Conservation (phyloP, 2,797 vertebrate species). For the Hipposideros larvatus region DNA sequence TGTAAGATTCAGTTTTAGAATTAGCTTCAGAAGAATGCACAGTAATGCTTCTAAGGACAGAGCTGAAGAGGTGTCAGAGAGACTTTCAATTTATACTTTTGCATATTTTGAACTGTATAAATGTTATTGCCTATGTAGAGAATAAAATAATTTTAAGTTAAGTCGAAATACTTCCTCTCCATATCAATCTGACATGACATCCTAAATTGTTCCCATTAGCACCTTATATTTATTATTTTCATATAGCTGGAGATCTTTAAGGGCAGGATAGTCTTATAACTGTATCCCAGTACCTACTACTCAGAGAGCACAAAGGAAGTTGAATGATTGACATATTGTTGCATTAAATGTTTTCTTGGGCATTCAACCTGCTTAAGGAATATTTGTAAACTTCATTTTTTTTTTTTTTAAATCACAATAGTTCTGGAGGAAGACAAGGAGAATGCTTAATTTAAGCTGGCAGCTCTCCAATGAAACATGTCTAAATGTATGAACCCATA, state of each 20-base stretch:
- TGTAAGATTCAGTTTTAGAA: constrained; percentile 51
- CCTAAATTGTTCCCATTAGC: background rate
- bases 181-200: background rate
- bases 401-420: background rate
- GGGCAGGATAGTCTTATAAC: constrained; percentile 22
- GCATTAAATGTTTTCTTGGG: constrained; percentile 45
- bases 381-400: constrained; percentile 45
- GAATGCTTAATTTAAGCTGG: background rate
- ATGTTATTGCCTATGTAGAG: background rate
- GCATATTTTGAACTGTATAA: constrained; percentile 17
- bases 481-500: background rate
- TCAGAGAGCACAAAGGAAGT: background rate
- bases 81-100: constrained; percentile 18
- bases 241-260: background rate
- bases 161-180: background rate
- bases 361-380: constrained; percentile 4
- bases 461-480: background rate
- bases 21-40: constrained; percentile 44
- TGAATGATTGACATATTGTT: background rate
- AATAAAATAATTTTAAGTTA: constrained; percentile 34
- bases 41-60: constrained; percentile 41
- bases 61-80: background rate
- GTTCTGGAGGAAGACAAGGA: background rate
- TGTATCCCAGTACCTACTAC: background rate
- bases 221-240: constrained; percentile 52